phyloP scores from a whole-genome alignment of 2,797 vertebrate species.

The Ispidina picta region DNA sequence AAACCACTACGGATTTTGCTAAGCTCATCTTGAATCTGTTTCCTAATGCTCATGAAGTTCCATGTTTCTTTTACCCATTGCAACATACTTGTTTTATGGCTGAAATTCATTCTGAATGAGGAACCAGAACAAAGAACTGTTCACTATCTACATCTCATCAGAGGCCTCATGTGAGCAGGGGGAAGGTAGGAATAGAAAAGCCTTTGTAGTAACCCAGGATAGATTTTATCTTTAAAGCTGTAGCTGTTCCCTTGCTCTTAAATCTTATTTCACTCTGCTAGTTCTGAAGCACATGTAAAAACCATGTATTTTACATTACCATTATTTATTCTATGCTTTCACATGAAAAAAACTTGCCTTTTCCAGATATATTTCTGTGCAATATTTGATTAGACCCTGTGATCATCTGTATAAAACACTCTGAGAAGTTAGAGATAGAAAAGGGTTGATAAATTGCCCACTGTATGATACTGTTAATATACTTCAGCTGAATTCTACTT shows the following conservation, averaged over 20 bases:
- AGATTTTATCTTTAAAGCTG: constrained; percentile 7
- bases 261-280: background rate
- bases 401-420: background rate
- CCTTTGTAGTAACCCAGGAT: background rate
- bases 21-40: background rate
- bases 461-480: background rate
- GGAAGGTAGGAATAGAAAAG: background rate
- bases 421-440: background rate
- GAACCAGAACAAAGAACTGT: background rate
- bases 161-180: background rate
- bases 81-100: background rate
- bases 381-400: background rate
- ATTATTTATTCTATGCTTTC: background rate
- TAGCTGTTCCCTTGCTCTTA: background rate
- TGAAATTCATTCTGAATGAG: background rate
- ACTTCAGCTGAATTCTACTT: background rate
- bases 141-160: background rate
- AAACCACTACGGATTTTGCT: background rate
- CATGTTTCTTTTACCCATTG: background rate
- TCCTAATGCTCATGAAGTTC: background rate
- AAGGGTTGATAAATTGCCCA: background rate
- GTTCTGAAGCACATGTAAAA: fast-evolving
- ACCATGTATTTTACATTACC: background rate
- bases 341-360: background rate
- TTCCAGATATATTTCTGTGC: background rate